phyloP scores from a whole-genome alignment of 2,797 vertebrate species.

The Etheostoma perlongum region DNA sequence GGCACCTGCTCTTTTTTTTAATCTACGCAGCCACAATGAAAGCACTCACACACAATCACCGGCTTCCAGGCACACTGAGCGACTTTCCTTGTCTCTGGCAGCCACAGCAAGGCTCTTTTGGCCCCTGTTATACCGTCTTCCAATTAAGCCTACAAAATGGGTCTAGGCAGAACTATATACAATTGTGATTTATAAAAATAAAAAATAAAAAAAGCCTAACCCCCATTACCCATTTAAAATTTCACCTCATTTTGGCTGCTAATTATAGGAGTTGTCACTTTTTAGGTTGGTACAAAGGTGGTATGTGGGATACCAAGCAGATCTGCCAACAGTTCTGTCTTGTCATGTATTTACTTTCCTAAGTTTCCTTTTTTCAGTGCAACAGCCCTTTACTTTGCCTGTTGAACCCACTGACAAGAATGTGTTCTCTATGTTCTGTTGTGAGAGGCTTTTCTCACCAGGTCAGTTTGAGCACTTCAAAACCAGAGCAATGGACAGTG shows the following conservation, averaged over 20 bases:
- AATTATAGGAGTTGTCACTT: conserved; percentile 37
- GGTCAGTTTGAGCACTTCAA: conserved; percentile 59
- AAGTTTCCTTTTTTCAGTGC: conserved; percentile 28
- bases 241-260: conserved; percentile 47
- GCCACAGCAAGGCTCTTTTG: conserved; percentile 25
- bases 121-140: conserved; percentile 31
- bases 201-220: conserved; percentile 28
- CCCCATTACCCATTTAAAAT: conserved; percentile 48
- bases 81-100: conserved; percentile 65
- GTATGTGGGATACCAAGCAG: conserved; percentile 11
- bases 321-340: conserved; percentile 4
- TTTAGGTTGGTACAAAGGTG: conserved; percentile 26
- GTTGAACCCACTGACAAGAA: conserved; percentile 37
- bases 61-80: conserved; percentile 73
- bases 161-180: conserved; percentile 10
- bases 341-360: conserved; percentile 27
- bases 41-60: conserved; percentile 20
- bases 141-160: conserved; percentile 45
- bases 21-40: conserved; percentile 10
- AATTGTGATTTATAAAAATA: conserved; percentile 37
- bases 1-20: background rate
- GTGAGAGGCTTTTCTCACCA: conserved; percentile 56
- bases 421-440: conserved; percentile 22
- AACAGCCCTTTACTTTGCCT: background rate
- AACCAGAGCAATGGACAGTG: conserved; percentile 66